Evolutionary conservation across 2,888 invertebrate genomes (phyloP).

Genomic region (Drosophila aldrichi): DNA sequence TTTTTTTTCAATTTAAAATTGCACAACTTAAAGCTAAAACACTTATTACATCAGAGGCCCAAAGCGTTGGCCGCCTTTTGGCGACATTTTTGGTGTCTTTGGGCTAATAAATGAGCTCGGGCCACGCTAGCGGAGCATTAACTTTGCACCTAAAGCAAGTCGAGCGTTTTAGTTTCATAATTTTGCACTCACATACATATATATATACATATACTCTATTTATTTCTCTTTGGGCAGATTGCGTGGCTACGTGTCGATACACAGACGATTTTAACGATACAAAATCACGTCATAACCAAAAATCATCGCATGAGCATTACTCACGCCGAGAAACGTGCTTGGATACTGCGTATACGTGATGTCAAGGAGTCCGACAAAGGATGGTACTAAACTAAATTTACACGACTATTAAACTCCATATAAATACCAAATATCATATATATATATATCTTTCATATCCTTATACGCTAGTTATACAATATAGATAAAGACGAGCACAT

Average conservation of each 20-base stretch:
- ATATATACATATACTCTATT: constrained; percentile 11
- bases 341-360: constrained; percentile 93
- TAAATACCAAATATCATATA: not conserved
- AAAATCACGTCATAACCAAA: constrained; percentile 95
- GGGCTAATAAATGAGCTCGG: constrained; percentile 61
- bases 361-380: constrained; percentile 92
- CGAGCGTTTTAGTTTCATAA: constrained; percentile 66
- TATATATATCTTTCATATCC: not conserved
- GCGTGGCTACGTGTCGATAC: constrained; percentile 96
- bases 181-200: constrained; percentile 28
- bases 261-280: constrained; percentile 95
- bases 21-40: not conserved
- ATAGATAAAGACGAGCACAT: too few relatives aligned
- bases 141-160: constrained; percentile 47
- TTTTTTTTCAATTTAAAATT: not conserved
- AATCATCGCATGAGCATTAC: constrained; percentile 94
- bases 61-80: constrained; percentile 2
- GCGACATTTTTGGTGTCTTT: constrained; percentile 54
- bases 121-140: constrained; percentile 72
- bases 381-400: constrained; percentile 84
- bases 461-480: not conserved
- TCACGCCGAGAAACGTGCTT: constrained; percentile 92
- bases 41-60: not conserved
- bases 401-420: not conserved
- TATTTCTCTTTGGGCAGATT: constrained; percentile 87